Evolutionary conservation across 1,140 invertebrate genomes (phyloP).

Genomic region (Linepithema humile): DNA sequence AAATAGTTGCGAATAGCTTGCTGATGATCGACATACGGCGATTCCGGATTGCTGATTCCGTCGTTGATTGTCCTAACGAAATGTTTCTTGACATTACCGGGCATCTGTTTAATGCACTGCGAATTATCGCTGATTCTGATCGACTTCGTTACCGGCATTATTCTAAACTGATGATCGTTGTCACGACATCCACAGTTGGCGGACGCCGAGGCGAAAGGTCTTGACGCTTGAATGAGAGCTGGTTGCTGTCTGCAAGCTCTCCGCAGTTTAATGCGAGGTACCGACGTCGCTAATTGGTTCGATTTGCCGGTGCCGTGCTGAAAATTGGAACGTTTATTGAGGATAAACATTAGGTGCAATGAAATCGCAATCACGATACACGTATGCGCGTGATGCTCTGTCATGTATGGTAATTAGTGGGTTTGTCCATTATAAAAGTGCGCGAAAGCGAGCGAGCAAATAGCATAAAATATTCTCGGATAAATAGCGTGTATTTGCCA

Average conservation of each 20-base stretch:
- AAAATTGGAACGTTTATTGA: background rate
- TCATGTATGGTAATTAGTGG: background rate
- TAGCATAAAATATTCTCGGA: background rate
- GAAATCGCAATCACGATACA: background rate
- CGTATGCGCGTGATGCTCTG: background rate
- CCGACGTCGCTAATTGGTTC: background rate
- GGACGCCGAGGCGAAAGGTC: background rate
- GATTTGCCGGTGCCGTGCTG: constrained; percentile 47
- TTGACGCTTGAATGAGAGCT: background rate
- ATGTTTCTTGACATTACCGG: constrained; percentile 69
- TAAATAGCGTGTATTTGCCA: background rate
- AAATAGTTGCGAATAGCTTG: constrained; percentile 77
- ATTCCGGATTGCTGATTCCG: constrained; percentile 15
- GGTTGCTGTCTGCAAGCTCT: constrained; percentile 41
- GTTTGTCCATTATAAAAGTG: background rate
- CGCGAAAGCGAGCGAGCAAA: background rate
- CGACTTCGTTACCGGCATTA: constrained; percentile 21
- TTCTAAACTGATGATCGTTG: constrained; percentile 24
- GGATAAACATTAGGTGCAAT: background rate
- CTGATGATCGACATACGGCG: constrained; percentile 42
- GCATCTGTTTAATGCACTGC: constrained; percentile 41
- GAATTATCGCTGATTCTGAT: background rate
- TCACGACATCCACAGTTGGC: constrained; percentile 54
- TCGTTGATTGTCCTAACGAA: constrained; percentile 51
- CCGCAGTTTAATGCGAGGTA: constrained; percentile 32